Evolutionary conservation across 2,113 vertebrate genomes (phyloP).

Genomic region (Merops nubicus): DNA sequence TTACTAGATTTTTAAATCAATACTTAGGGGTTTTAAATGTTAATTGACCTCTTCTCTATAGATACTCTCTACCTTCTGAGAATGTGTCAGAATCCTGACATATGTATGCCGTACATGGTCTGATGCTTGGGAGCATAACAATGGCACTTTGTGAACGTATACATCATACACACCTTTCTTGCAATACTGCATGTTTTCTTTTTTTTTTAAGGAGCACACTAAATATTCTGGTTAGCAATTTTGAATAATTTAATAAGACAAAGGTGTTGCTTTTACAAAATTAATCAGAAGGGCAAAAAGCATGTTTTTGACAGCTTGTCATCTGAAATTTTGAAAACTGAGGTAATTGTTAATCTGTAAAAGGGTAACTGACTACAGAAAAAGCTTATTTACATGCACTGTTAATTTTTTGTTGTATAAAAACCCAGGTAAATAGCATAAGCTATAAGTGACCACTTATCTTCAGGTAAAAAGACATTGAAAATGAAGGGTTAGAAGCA

Average conservation of each 20-base stretch:
- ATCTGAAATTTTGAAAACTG: constrained; percentile 27
- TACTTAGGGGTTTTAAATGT: background rate
- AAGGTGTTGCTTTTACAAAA: background rate
- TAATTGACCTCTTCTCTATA: background rate
- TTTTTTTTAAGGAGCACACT: background rate
- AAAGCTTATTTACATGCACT: background rate
- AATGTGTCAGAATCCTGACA: background rate
- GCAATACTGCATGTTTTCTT: background rate
- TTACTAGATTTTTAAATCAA: background rate
- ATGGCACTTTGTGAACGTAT: background rate
- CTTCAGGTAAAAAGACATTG: background rate
- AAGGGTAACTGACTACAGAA: background rate
- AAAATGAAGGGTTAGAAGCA: background rate
- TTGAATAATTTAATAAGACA: background rate
- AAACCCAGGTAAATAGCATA: background rate
- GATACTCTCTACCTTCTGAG: background rate
- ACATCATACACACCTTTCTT: background rate
- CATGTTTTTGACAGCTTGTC: constrained; percentile 11
- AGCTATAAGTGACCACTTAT: background rate
- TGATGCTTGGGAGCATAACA: background rate
- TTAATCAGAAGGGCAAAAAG: background rate
- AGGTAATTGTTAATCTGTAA: background rate
- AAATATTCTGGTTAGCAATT: background rate
- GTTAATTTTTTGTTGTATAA: background rate
- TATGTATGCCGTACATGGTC: background rate